Evolutionary conservation across 1,140 invertebrate species (phyloP).

Genomic region (Anastrepha obliqua): DNA sequence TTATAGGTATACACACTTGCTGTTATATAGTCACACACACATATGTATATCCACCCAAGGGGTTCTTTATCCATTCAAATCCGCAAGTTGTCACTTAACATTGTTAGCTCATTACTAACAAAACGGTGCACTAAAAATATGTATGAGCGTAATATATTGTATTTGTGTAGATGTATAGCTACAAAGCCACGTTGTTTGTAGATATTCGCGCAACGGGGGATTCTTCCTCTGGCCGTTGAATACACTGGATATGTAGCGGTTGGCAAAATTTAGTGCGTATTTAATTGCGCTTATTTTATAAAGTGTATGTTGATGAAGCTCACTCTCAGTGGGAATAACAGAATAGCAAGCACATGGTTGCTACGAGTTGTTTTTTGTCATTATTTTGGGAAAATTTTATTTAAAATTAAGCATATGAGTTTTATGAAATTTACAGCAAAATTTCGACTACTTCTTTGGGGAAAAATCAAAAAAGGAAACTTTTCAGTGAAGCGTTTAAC

Average conservation of each 20-base stretch:
- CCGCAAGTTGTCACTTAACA: background rate
- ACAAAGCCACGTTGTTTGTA: too few relatives aligned
- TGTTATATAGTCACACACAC: too few relatives aligned
- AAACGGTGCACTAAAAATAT: background rate
- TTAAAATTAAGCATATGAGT: too few relatives aligned
- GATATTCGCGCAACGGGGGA: background rate
- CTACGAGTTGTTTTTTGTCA: too few relatives aligned
- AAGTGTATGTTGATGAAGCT: background rate
- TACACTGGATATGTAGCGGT: background rate
- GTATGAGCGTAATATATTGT: background rate
- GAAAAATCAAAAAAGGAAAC: too few relatives aligned
- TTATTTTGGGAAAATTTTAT: too few relatives aligned
- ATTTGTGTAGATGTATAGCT: too few relatives aligned
- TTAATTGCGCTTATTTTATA: background rate
- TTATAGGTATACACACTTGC: too few relatives aligned
- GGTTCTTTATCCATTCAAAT: conserved; percentile 2
- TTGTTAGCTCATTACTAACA: background rate
- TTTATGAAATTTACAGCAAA: too few relatives aligned
- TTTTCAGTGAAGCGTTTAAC: too few relatives aligned
- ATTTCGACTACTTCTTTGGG: too few relatives aligned
- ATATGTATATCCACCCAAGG: background rate
- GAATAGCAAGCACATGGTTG: too few relatives aligned
- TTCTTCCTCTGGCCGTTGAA: background rate
- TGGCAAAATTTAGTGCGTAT: background rate
- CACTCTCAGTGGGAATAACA: background rate